Base-by-base conservation (phyloP, 2,888 invertebrate genomes). In the Trachelus stipa region DNA sequence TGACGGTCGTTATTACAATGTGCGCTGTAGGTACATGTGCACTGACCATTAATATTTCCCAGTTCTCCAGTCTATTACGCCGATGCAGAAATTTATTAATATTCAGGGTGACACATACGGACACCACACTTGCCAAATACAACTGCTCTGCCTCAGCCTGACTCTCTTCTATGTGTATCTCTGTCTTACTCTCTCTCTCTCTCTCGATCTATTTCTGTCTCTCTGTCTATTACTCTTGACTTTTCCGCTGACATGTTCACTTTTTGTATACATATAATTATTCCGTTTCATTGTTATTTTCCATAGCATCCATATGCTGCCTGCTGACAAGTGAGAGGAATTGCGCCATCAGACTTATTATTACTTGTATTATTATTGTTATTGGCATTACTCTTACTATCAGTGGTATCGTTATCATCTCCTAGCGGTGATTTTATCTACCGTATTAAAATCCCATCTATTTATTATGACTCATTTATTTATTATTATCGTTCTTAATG, bases 171-270 rank as follows among this genome's bases (percentile, higher is more conserved):
- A 33, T 30, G 71, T n/a, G 33, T 71, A 71, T 69, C 15, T 73
- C 68, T 56, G 15, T 75, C 11, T 74, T n/a, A 56, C 74, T 75
- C 33, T 34, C 23, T 31, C 74, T 76, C 78, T 78, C 68, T 73
- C 73, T 76, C 69, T 79, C 37, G 12, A 12, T 77, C 69, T 34
- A 76, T 74, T 34, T 40, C 68, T 34, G 23, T 40, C 33, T 73
- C 40, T 69, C 31, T 73, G 30, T 71, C n/a, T 75, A 33, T 75
- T 23, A 30, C 15, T 35, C 71, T 71, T 68, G 33, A 75, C 76
- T 69, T 40, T 71, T 1, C n/a, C 11, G 33, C 74, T 77, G 23
- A 35, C 56, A 23, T 9, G 1, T 56, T 56, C 23, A 76, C 76
- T 79, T 73, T 69, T 3, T 74, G 37, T 79, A 73, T 31, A 76